Conservation (phyloP, 2,113 vertebrate genomes). For the Tinamus guttatus region DNA sequence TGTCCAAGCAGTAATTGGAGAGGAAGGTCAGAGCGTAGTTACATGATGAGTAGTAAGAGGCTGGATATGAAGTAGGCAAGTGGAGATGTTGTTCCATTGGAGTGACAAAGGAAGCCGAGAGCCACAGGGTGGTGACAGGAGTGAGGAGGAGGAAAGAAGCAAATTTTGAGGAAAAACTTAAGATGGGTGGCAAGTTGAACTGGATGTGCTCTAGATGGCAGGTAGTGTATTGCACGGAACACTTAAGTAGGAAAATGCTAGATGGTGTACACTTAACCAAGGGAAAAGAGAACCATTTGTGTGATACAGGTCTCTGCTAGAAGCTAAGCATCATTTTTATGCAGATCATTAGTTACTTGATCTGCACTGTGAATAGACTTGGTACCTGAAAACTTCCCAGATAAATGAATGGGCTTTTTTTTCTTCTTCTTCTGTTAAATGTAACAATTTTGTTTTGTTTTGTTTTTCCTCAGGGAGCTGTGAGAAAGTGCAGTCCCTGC, state of each 20-base stretch:
- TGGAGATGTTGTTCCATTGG: background rate
- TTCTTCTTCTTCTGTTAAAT: background rate
- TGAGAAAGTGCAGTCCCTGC: background rate
- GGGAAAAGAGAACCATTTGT: background rate
- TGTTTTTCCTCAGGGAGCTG: background rate
- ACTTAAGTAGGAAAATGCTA: background rate
- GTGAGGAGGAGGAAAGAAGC: background rate
- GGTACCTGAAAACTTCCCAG: background rate
- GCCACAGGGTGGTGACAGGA: fast-evolving
- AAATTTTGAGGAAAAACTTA: background rate
- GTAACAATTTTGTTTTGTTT: background rate
- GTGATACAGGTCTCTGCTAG: background rate
- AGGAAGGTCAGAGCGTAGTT: background rate
- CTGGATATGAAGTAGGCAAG: background rate
- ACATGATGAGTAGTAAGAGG: background rate
- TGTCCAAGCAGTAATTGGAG: background rate
- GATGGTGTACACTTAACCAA: background rate
- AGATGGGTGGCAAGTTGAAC: background rate
- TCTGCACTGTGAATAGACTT: background rate
- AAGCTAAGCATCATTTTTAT: background rate
- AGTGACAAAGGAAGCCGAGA: background rate
- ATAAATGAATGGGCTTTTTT: background rate
- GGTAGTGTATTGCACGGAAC: background rate
- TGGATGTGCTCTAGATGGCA: background rate
- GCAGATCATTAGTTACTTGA: background rate